phyloP scores from a whole-genome alignment of 2,113 vertebrate species.

The Megaceryle torquata region DNA sequence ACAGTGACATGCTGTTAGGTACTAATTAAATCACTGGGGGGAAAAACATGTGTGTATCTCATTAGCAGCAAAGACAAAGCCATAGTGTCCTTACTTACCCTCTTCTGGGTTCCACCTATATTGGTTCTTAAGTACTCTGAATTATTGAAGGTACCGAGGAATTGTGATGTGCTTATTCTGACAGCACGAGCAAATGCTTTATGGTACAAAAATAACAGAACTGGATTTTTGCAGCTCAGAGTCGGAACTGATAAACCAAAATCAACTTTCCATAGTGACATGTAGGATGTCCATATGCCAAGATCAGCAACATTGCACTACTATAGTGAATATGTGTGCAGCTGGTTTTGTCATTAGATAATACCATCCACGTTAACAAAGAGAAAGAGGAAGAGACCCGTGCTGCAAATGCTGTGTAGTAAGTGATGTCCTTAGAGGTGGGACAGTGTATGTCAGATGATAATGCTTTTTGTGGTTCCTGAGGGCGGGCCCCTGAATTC shows the following conservation, averaged over 20 bases:
- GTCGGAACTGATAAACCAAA: neutral
- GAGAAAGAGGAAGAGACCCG: neutral
- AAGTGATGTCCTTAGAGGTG: neutral
- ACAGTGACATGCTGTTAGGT: neutral
- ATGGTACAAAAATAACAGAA: neutral
- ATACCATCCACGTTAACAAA: neutral
- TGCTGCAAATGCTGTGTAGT: neutral
- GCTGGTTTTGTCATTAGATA: neutral
- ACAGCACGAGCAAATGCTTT: neutral
- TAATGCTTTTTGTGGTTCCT: neutral
- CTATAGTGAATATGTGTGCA: accelerated
- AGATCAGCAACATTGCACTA: neutral
- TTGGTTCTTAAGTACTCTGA: neutral
- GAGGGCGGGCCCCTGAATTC: neutral
- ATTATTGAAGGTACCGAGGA: neutral
- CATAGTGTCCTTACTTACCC: neutral
- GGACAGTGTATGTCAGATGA: neutral
- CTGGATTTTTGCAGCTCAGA: neutral
- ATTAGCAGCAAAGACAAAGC: neutral
- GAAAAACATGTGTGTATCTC: neutral
- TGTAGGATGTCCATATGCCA: neutral
- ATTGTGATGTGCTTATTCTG: neutral
- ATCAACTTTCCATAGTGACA: neutral
- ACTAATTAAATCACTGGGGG: neutral
- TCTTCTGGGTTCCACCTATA: neutral